phyloP scores from a whole-genome alignment of 1,140 invertebrate genomes.

The Drosophila orosa region DNA sequence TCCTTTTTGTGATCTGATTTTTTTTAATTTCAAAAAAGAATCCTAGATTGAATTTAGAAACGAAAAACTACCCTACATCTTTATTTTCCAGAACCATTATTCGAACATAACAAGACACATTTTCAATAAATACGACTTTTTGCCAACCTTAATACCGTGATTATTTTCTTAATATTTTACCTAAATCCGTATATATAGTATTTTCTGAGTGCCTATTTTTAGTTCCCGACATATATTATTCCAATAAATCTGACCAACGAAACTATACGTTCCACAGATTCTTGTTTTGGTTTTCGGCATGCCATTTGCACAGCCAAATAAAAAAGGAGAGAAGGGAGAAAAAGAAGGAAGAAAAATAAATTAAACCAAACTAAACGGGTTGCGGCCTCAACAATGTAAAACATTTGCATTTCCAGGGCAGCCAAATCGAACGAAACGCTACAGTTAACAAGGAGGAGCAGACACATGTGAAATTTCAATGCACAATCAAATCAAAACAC shows the following conservation, averaged over 20 bases:
- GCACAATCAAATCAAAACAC: conserved; percentile 81
- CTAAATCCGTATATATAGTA: neutral
- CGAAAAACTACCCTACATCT: neutral
- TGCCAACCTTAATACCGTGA: neutral
- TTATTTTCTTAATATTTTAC: conserved; percentile 1
- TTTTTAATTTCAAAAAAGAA: neutral
- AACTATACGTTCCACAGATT: conserved; percentile 21
- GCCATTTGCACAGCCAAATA: conserved; percentile 26
- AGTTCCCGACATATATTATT: neutral
- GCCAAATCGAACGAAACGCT: conserved; percentile 42
- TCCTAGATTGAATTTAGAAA: neutral
- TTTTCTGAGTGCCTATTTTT: neutral
- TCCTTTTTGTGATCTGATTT: too few species aligned
- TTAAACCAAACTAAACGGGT: conserved; percentile 59
- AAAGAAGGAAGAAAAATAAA: conserved; percentile 53
- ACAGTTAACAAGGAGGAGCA: conserved; percentile 40
- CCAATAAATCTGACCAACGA: conserved; percentile 21
- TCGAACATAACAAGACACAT: too few species aligned
- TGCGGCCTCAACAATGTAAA: conserved; percentile 65
- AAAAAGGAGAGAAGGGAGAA: neutral
- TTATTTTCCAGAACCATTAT: too few species aligned
- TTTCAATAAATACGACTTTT: neutral
- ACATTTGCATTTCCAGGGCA: conserved; percentile 63
- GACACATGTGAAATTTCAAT: conserved; percentile 62
- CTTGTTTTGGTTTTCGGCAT: conserved; percentile 17